Conservation (phyloP, 2,888 invertebrate species). For the Elysia crispata region DNA sequence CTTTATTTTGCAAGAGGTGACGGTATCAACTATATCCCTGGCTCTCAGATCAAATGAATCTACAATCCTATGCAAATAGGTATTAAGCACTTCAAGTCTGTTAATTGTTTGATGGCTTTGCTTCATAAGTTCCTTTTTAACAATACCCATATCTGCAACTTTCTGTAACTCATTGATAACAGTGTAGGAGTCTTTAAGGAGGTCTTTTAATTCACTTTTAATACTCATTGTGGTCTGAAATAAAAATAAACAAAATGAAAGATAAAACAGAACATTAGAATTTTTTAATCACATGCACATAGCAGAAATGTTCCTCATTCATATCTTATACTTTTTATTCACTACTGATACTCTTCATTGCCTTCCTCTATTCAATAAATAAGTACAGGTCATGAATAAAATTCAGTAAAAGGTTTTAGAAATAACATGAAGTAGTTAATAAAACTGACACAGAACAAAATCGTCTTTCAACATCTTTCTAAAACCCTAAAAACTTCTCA, state of each 20-base stretch:
- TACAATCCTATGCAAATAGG: slow-evolving; percentile 26
- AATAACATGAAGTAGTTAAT: too few relatives aligned
- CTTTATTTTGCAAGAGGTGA: neutral
- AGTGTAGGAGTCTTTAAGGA: slow-evolving; percentile 13
- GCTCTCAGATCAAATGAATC: slow-evolving; percentile 4
- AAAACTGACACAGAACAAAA: too few relatives aligned
- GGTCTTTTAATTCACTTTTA: slow-evolving; percentile 10
- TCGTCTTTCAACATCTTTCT: too few relatives aligned
- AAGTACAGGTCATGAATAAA: too few relatives aligned
- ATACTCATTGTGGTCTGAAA: neutral
- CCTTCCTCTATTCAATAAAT: too few relatives aligned
- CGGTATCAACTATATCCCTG: neutral
- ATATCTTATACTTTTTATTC: too few relatives aligned
- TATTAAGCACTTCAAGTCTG: neutral
- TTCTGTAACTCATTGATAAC: slow-evolving; percentile 23
- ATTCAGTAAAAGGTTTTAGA: too few relatives aligned
- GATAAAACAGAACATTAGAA: neutral
- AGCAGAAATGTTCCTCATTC: too few relatives aligned
- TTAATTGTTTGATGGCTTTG: neutral
- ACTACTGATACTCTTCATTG: too few relatives aligned
- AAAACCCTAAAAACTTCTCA: too few relatives aligned
- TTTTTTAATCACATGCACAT: too few relatives aligned
- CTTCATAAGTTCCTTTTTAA: neutral
- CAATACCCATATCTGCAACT: slow-evolving; percentile 4
- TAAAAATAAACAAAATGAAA: slow-evolving; percentile 3